These are phyloP conservation scores for Oikopleura vanhoeffeni DNA, from an alignment of 23 tunicate species.

Conservation along the genomic window DNA sequence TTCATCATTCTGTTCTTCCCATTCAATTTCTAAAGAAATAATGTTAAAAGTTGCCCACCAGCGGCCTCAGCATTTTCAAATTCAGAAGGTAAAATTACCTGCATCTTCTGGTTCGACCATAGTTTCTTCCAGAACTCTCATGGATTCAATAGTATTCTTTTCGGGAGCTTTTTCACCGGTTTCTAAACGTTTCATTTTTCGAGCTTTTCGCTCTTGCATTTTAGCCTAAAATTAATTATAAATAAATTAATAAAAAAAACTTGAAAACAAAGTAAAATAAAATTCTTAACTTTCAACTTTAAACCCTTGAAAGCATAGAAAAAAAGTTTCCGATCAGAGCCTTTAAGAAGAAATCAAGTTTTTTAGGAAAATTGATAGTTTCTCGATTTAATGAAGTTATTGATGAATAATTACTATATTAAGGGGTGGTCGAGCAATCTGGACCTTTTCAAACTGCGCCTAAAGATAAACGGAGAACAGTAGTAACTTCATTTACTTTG, in stretches of 20 bases:
- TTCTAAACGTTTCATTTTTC: conserved; percentile 40
- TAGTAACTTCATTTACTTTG: no score
- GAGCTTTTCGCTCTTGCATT: conserved; percentile 47
- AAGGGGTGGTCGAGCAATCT: no score
- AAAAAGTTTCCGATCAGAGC: no score
- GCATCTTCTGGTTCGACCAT: conserved; percentile 26
- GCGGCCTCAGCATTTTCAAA: conserved; percentile 9
- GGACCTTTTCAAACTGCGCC: no score
- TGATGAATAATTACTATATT: no score
- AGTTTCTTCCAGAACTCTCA: conserved; percentile 79
- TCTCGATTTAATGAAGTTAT: no score
- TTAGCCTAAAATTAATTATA: conserved; percentile 38
- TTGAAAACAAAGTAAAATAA: neutral
- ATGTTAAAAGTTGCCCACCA: conserved; percentile 24
- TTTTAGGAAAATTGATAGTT: no score
- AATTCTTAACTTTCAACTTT: no score
- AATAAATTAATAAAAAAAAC: neutral
- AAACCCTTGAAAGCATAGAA: no score
- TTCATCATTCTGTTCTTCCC: conserved; percentile 76
- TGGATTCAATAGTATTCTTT: conserved; percentile 61
- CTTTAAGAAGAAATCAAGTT: no score
- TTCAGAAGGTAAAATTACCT: neutral
- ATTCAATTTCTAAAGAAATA: conserved; percentile 49
- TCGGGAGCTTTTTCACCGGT: conserved; percentile 77
- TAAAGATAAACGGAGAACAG: no score